phyloP scores from a whole-genome alignment of 1,140 invertebrate genomes.

The Teleopsis dalmanni region DNA sequence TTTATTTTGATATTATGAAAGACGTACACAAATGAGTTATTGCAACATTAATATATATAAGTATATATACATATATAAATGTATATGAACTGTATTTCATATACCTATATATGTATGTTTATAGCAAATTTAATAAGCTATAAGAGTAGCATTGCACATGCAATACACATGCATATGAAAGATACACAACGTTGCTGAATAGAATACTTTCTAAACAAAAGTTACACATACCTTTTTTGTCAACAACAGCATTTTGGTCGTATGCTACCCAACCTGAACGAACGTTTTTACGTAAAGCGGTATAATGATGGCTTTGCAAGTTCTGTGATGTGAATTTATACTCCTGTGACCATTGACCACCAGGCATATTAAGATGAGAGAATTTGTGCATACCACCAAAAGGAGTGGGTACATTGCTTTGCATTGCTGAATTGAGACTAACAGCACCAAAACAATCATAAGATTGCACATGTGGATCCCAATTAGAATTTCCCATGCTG shows the following conservation, averaged over 20 bases:
- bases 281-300: constrained; percentile 42
- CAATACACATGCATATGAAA: too few relatives aligned
- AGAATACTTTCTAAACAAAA: too few relatives aligned
- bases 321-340: constrained; percentile 61
- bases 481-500: constrained; percentile 8
- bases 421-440: constrained; percentile 61
- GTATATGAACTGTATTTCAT: not conserved
- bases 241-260: constrained; percentile 22
- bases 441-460: constrained; percentile 62
- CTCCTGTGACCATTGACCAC: constrained; percentile 59
- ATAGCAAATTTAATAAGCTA: not conserved
- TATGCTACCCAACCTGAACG: constrained; percentile 31
- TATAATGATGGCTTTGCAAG: constrained; percentile 55
- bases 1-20: too few relatives aligned
- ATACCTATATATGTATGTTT: not conserved
- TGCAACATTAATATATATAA: not conserved
- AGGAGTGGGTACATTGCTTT: constrained; percentile 65
- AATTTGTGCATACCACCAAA: constrained; percentile 51
- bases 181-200: too few relatives aligned
- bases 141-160: too few relatives aligned
- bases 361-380: constrained; percentile 64
- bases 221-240: constrained; percentile 12
- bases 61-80: not conserved
- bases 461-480: constrained; percentile 54
- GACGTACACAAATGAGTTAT: not conserved